Evolutionary conservation across 2,113 vertebrate species (phyloP), one percentile per base, ranked within the genome.

Genomic region (Ciconia maguari): DNA sequence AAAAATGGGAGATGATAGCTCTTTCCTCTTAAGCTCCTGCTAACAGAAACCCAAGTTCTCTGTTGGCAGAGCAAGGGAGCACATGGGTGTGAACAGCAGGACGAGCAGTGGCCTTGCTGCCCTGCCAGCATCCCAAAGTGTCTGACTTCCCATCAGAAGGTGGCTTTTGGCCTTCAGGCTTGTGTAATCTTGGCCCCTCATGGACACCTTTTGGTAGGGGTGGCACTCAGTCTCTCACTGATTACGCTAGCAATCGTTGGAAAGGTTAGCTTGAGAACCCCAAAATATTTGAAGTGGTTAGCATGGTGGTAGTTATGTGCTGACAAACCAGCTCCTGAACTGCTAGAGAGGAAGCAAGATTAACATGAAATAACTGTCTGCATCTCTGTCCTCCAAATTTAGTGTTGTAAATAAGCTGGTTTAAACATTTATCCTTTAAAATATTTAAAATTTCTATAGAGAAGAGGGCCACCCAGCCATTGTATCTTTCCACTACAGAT

Each of bases 91-190:
- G 8, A 51, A 26, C 16, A 83, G 49, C 2, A 2, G 26, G 51
- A 30, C 0, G 8, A 64, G 44, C 17, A 76, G 48, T 1, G 1
- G 19, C 51, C 52, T 71, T 0, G 1, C 46, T 54, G 22, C 30
- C 64, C 19, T 29, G 51, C 26, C 34, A 64, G 22, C 44, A 27
- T 58, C 25, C 38, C 30, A 5, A 38, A 58, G 24, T 17, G 22
- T 16, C 76, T 58, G 46, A 62, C 12, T 86, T 86, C n/a, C 16
- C 7, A 8, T 58, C 38, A 72, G 57, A 71, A 80, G 34, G 51
- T 1, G 2, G 16, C 62, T 76, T 83, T 68, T 36, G 21, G 21
- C 64, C 34, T 68, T 71, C 51, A 21, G 25, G 9, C 24, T 30
- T 9, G 12, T 44, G 52, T 79, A 19, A 27, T 26, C 25, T 52